Evolutionary conservation across 2,113 vertebrate species (phyloP).

Genomic region (Lichenostomus cassidix): DNA sequence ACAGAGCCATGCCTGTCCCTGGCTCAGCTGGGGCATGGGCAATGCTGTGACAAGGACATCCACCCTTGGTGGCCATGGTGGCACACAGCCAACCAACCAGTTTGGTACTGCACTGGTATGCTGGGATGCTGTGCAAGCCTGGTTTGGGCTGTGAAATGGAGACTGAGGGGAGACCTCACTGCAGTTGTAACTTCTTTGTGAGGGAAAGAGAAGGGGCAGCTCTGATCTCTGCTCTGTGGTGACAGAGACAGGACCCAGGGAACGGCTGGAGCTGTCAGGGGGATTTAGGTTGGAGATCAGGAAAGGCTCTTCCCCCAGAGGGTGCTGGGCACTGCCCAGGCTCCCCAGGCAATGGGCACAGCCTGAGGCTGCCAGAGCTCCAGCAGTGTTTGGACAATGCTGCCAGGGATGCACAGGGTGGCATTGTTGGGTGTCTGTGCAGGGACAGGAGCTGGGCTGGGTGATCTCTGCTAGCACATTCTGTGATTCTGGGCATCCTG

Average conservation of each 20-base stretch:
- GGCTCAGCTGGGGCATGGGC: fast-evolving
- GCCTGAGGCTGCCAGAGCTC: not conserved
- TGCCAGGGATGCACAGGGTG: not conserved
- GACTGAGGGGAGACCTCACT: not conserved
- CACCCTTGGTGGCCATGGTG: fast-evolving
- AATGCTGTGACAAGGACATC: not conserved
- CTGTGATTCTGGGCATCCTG: not conserved
- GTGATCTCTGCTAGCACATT: not conserved
- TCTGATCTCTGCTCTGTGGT: not conserved
- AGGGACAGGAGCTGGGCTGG: fast-evolving
- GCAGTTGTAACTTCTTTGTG: not conserved
- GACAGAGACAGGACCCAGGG: not conserved
- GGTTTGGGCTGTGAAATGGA: fast-evolving
- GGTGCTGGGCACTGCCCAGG: not conserved
- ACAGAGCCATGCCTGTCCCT: fast-evolving
- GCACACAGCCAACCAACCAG: not conserved
- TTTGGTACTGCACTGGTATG: not conserved
- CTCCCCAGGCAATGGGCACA: not conserved
- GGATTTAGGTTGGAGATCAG: not conserved
- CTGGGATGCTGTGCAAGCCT: not conserved
- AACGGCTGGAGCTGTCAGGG: not conserved
- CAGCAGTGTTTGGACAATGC: not conserved
- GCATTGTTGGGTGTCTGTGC: fast-evolving
- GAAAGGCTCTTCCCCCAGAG: not conserved
- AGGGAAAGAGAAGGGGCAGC: not conserved